phyloP scores from a whole-genome alignment of 2,113 vertebrate species.

The rabbit (Oryctolagus cuniculus) region mOryCun1.1 NC_091441.1:96022501-96023000 shows the following conservation, averaged over 20 bases:
- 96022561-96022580: neutral
- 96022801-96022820: slow-evolving; percentile 99
- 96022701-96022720: slow-evolving; percentile 86
- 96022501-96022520: neutral
- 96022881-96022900: neutral
- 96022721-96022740: slow-evolving; percentile 99
- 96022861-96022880: neutral
- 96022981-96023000: neutral
- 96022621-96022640: neutral
- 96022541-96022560: neutral
- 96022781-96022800: slow-evolving; percentile 98
- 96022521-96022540: neutral
- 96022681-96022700: neutral
- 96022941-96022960: neutral
- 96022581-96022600: neutral
- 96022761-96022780: slow-evolving; percentile 99
- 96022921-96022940: neutral
- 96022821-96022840: slow-evolving; percentile 90
- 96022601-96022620: no score
- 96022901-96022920: neutral
- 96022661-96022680: neutral
- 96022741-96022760: slow-evolving; percentile 98
- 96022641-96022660: neutral
- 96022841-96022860: neutral
- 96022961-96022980: neutral